phyloP scores from a whole-genome alignment of 2,113 vertebrate species.

The Pollimyrus isidori region DNA sequence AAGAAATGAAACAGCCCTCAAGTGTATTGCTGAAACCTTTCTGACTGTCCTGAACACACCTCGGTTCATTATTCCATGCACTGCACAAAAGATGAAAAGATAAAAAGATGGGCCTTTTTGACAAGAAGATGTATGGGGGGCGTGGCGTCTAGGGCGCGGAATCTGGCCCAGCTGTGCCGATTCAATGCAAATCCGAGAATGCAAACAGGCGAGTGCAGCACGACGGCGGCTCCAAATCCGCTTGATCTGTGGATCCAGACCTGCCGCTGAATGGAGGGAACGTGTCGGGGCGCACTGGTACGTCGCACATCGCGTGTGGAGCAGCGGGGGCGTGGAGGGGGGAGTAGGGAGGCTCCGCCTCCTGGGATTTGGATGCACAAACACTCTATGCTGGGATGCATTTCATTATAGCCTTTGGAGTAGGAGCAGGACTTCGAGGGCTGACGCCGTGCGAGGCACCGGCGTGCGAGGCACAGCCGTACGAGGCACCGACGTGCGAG shows the following conservation, averaged over 20 bases:
- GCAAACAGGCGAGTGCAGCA: neutral
- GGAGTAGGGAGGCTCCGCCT: neutral
- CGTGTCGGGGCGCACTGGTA: neutral
- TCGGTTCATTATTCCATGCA: neutral
- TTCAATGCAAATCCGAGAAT: neutral
- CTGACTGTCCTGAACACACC: neutral
- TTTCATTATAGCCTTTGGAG: neutral
- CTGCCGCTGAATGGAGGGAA: neutral
- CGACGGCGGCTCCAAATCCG: neutral
- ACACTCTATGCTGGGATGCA: neutral
- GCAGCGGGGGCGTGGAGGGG: neutral
- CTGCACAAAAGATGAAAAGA: constrained; percentile 12
- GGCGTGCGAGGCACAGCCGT: too few relatives aligned
- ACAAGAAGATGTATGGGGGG: neutral
- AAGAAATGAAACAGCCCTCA: neutral
- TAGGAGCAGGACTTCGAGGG: neutral
- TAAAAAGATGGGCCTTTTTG: neutral
- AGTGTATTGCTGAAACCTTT: neutral
- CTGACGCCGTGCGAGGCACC: neutral
- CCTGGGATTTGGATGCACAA: neutral
- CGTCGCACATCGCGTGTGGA: neutral
- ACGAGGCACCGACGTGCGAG: neutral
- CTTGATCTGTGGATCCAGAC: constrained; percentile 5
- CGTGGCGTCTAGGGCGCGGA: neutral
- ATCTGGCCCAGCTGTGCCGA: constrained; percentile 8